Evolutionary conservation across 2,113 vertebrate genomes (phyloP), one percentile per base, ranked within the genome.

Genomic region (Geothlypis trichas): DNA sequence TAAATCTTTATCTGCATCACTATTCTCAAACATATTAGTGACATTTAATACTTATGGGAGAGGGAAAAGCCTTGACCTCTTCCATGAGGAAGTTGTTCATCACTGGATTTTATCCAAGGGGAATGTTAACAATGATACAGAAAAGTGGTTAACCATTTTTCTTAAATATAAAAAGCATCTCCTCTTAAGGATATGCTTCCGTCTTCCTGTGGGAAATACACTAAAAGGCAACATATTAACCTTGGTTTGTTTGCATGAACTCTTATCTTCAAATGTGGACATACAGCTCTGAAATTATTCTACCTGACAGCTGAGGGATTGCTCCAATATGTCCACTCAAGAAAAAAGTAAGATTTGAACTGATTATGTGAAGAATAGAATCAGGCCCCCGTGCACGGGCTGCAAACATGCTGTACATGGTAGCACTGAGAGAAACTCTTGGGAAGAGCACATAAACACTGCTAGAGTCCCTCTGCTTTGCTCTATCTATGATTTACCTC

Each of bases 51-150:
- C 95, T 94, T 95, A 66, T 31, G 95, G 94, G 95, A 98, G 24
- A 96, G 69, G 73, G 55, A 79, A 95, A 97, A 95, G 87, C 21
- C 92, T 94, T 3, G 95, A 94, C 96, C 91, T 96, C 84, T 97
- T 95, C 88, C 54, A 95, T 94, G 79, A 97, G 98, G 98, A 98
- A 98, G 98, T 92, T 97, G 96, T 98, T 96, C 96, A 98, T 98
- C 98, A 97, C 31, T 89, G 95, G 91, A 96, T 90, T 93, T 96
- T 95, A 87, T 93, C 94, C 95, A 95, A 89, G 90, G 42, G 90
- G 84, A 97, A 93, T 87, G 87, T 95, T 97, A 97, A 95, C 54
- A 51, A 97, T 97, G 95, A 94, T 96, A 91, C 89, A 95, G 65
- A 95, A 96, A 95, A 96, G 37, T 55, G 39, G 51, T 78, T 91